Evolutionary conservation across 1,140 invertebrate species (phyloP).

Genomic region (Drosophila oshimai): DNA sequence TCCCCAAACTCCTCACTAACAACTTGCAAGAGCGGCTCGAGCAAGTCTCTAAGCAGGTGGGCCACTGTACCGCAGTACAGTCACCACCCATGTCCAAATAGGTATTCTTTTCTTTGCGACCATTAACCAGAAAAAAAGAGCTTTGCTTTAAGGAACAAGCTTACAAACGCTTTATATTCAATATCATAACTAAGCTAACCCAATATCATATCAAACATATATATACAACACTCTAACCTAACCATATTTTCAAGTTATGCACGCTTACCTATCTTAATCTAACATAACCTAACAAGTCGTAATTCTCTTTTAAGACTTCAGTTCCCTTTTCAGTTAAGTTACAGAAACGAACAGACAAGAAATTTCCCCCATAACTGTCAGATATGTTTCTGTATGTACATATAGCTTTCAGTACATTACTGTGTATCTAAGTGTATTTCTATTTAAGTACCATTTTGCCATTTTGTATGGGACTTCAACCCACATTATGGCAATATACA

Average conservation of each 20-base stretch:
- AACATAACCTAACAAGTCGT: neutral
- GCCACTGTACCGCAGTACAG: neutral
- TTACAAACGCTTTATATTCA: conserved; percentile 61
- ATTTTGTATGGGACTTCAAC: too few species aligned
- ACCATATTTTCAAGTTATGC: neutral
- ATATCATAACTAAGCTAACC: neutral
- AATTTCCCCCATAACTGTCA: conserved; percentile 78
- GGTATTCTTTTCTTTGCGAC: conserved; percentile 27
- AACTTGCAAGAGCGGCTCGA: conserved; percentile 22
- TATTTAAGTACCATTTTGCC: conserved; percentile 11
- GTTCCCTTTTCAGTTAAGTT: conserved; percentile 16
- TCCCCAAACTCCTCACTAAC: conserved; percentile 8
- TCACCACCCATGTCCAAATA: conserved; percentile 1
- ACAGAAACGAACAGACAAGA: conserved; percentile 55
- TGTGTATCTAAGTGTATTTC: conserved; percentile 20
- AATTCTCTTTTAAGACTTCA: neutral
- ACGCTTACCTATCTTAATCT: conserved; percentile 6
- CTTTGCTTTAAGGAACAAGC: conserved; percentile 68
- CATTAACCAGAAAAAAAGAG: conserved; percentile 18
- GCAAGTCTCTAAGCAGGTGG: neutral
- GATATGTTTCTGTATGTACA: conserved; percentile 36
- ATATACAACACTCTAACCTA: neutral
- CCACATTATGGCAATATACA: too few species aligned
- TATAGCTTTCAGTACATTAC: conserved; percentile 20
- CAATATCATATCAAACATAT: conserved; percentile 17